Conservation (phyloP, 2,888 invertebrate species). For the Electrophaes corylata region DNA sequence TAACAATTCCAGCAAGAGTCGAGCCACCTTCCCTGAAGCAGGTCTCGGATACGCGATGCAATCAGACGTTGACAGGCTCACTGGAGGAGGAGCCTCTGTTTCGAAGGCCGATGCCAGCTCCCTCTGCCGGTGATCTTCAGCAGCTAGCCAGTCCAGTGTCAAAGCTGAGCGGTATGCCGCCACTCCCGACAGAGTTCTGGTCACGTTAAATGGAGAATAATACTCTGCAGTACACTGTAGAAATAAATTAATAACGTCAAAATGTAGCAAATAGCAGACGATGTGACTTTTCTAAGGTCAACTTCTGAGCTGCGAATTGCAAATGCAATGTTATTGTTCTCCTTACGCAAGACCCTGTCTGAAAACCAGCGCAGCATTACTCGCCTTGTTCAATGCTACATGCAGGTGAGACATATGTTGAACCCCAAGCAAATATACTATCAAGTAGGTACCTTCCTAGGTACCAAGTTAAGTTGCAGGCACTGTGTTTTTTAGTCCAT, state of each 20-base stretch:
- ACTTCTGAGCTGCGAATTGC: too few relatives aligned
- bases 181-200: constrained; percentile 57
- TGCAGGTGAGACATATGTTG: too few relatives aligned
- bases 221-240: constrained; percentile 48
- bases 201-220: constrained; percentile 54
- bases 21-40: constrained; percentile 65
- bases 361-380: too few relatives aligned
- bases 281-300: background rate
- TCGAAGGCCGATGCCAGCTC: constrained; percentile 65
- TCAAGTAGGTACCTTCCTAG: too few relatives aligned
- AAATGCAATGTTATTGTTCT: too few relatives aligned
- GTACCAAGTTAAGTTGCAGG: too few relatives aligned
- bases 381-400: too few relatives aligned
- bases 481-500: too few relatives aligned
- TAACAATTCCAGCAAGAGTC: constrained; percentile 67
- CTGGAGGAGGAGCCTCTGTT: constrained; percentile 52
- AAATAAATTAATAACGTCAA: background rate
- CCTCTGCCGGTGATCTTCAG: constrained; percentile 65
- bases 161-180: constrained; percentile 66
- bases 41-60: constrained; percentile 64
- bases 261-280: constrained; percentile 14
- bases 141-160: constrained; percentile 71
- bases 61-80: constrained; percentile 53
- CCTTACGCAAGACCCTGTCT: too few relatives aligned
- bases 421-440: too few relatives aligned